These are phyloP conservation scores for Bubo scandiacus DNA, from an alignment of 2,113 vertebrate genomes.

Conservation along the genomic window DNA sequence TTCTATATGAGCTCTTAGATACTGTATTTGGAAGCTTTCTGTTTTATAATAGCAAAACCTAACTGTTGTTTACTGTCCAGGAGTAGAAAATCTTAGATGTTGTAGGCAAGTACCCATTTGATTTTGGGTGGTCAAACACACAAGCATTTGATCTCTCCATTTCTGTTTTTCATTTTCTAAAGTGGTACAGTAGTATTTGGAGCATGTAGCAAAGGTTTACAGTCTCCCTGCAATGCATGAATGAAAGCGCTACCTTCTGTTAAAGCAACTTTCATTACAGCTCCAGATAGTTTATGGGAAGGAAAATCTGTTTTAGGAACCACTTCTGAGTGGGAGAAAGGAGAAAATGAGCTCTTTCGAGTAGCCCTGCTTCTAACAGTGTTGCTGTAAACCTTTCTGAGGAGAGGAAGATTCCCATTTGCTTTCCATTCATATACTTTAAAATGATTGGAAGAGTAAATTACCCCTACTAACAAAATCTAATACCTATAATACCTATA, in stretches of 20 bases:
- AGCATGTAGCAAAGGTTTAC: neutral
- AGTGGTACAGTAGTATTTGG: neutral
- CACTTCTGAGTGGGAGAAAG: neutral
- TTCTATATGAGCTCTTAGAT: neutral
- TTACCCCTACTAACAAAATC: neutral
- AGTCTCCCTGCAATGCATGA: neutral
- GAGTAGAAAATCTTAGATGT: neutral
- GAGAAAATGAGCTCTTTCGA: neutral
- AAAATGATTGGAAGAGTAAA: neutral
- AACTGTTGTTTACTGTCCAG: neutral
- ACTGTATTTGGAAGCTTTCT: neutral
- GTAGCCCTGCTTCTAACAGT: neutral
- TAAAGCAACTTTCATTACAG: neutral
- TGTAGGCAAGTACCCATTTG: neutral
- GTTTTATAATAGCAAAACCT: neutral
- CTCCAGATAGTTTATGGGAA: neutral
- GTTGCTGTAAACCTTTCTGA: neutral
- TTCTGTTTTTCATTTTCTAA: neutral
- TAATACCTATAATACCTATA: neutral
- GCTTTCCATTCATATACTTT: neutral
- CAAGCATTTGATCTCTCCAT: neutral
- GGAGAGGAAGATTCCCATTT: neutral
- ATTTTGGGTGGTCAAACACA: neutral
- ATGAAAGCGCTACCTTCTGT: neutral
- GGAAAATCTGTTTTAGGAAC: neutral